phyloP scores from a whole-genome alignment of 2,113 vertebrate genomes.

The Microtus richardsoni region DNA sequence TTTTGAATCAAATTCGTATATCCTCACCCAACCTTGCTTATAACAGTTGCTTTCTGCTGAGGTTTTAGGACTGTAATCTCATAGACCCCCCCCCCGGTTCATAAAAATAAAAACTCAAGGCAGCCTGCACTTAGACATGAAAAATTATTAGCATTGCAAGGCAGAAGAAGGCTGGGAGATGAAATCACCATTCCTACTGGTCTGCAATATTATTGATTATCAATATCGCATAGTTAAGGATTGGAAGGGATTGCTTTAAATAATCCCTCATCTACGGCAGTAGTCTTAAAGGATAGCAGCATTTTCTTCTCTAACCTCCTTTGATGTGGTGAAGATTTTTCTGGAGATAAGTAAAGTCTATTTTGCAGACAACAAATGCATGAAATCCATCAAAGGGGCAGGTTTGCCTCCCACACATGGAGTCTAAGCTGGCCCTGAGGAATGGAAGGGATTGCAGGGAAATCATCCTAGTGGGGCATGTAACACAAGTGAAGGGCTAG shows the following conservation, averaged over 20 bases:
- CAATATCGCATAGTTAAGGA: not conserved
- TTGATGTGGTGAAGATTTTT: slow-evolving; percentile 65
- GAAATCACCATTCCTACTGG: slow-evolving; percentile 16
- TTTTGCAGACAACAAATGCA: slow-evolving; percentile 54
- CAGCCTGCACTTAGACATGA: not conserved
- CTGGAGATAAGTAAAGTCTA: slow-evolving; percentile 40
- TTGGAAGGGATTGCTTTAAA: not conserved
- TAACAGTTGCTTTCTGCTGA: not conserved
- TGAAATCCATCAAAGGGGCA: slow-evolving; percentile 54
- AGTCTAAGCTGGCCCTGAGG: slow-evolving; percentile 35
- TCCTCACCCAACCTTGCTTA: not conserved
- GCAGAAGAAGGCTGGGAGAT: slow-evolving; percentile 24
- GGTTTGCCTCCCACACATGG: not conserved
- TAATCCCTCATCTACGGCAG: slow-evolving; percentile 3
- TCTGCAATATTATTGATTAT: slow-evolving; percentile 27
- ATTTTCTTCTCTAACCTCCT: slow-evolving; percentile 53
- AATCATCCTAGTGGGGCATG: not conserved
- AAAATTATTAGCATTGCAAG: slow-evolving; percentile 7
- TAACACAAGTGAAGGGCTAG: slow-evolving; percentile 26
- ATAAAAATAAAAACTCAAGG: slow-evolving; percentile 21
- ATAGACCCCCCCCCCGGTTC: not conserved
- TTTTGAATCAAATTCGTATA: not conserved
- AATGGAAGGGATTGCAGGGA: slow-evolving; percentile 28
- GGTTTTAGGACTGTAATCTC: slow-evolving; percentile 34
- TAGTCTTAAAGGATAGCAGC: not conserved